These are phyloP conservation scores for Phrynosoma platyrhinos DNA, from an alignment of 2,113 vertebrate genomes.

Conservation along the genomic window DNA sequence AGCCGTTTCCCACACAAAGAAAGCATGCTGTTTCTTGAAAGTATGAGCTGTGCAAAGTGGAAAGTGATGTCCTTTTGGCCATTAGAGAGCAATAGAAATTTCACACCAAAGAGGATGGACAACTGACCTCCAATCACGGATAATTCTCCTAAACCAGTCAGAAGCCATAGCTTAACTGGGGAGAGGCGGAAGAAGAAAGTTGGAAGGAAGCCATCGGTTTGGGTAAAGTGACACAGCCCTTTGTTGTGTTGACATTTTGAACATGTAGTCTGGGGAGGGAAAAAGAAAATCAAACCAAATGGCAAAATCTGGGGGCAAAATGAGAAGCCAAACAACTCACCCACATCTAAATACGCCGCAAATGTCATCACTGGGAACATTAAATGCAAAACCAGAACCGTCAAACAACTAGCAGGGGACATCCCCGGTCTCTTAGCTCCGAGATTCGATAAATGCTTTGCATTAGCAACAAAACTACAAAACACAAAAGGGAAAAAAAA, in stretches of 20 bases:
- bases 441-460: slow-evolving; percentile 38
- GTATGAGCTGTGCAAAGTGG: neutral
- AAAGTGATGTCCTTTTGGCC: accelerated
- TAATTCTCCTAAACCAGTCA: neutral
- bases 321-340: neutral
- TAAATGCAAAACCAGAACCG: slow-evolving; percentile 59
- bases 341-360: no score
- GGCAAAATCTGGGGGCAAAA: neutral
- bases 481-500: neutral
- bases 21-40: neutral
- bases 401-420: slow-evolving; percentile 39
- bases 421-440: neutral
- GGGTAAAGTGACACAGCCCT: slow-evolving; percentile 12
- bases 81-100: accelerated
- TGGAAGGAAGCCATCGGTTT: neutral
- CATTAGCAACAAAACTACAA: slow-evolving; percentile 26
- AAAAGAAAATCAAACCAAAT: neutral
- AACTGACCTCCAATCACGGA: neutral
- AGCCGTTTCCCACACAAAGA: neutral
- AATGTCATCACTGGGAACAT: slow-evolving; percentile 42
- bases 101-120: neutral
- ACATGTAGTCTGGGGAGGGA: accelerated
- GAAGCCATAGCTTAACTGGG: neutral
- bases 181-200: neutral
- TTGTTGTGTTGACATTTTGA: neutral